These are phyloP conservation scores for Microvelia longipes DNA, from an alignment of 1,140 invertebrate species.

Conservation along the genomic window DNA sequence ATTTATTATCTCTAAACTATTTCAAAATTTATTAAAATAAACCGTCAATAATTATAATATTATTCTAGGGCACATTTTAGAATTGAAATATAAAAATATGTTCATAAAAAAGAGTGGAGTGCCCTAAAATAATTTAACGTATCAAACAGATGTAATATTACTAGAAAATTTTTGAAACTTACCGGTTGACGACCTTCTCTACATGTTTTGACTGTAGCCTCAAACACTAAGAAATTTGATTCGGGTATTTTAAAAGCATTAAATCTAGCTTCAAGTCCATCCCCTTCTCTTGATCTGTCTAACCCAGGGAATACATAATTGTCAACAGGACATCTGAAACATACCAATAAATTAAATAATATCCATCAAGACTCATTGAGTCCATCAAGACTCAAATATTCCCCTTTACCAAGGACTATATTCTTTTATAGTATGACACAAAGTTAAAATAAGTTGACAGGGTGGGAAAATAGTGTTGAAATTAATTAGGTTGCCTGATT, in stretches of 20 bases:
- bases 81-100: too few relatives aligned
- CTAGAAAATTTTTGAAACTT: slow-evolving; percentile 14
- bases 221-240: slow-evolving; percentile 84
- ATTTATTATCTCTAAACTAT: too few relatives aligned
- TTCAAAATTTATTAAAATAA: too few relatives aligned
- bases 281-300: slow-evolving; percentile 66
- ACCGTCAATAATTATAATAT: too few relatives aligned
- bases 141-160: too few relatives aligned
- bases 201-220: slow-evolving; percentile 78
- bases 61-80: too few relatives aligned
- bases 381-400: neutral
- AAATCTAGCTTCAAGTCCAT: slow-evolving; percentile 76
- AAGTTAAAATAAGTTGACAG: too few relatives aligned
- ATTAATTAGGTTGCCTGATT: too few relatives aligned
- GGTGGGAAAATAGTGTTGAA: too few relatives aligned
- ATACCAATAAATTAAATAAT: slow-evolving; percentile 7
- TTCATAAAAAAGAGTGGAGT: too few relatives aligned
- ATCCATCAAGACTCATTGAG: neutral
- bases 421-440: neutral
- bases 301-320: slow-evolving; percentile 81
- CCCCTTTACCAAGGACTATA: too few relatives aligned
- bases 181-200: slow-evolving; percentile 75
- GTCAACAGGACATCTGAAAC: slow-evolving; percentile 68
- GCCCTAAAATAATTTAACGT: slow-evolving; percentile 9
- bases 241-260: slow-evolving; percentile 91